Evolutionary conservation across 2,888 invertebrate genomes (phyloP), one percentile per base, ranked within the genome.

Genomic region (Margaritifera margaritifera): DNA sequence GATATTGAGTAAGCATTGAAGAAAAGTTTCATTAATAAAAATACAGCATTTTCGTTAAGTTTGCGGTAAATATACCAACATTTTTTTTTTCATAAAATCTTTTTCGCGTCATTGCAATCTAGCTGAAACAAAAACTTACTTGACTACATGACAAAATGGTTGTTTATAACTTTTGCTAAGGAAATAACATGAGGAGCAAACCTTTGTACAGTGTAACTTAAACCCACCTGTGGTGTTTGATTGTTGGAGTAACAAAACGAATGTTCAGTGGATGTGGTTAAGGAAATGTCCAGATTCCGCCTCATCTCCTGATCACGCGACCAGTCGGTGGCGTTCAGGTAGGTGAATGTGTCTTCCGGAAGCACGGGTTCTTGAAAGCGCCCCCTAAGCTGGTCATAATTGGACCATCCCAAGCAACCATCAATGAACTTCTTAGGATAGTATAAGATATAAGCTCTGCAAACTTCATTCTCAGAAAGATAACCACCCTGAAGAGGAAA

Each of bases 331-430:
- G 4, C 20, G 4, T 57, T 25, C 4, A 76, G 68, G 4, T 50
- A 54, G 53, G 55, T 42, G 25, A 63, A 63, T n/a, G 24, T 22
- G 18, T 54, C 24, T 6, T 25, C 11, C 8, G 53, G 27, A 31
- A 27, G 15, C 1, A 63, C 31, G 18, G 20, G 25, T 6, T 68
- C 64, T 31, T 6, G 22, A 25, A 75, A 72, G 8, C 18, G 20
- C 42, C 62, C 50, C 5, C 27, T 27, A 3, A 76, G 60, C 42
- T 66, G 57, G 53, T 74, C 72, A 53, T 69, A 72, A 51, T 60
- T 68, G 57, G 68, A 69, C 76, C 73, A 76, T 55, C 71, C 72
- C 69, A 76, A 68, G 24, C 76, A 76, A 2, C 71, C 74, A 22
- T 76, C 76, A 6, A 76, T 31, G 20, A 25, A 18, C 55, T 66